Base-by-base conservation (phyloP, 1,140 invertebrate species). In the Drosophila pectinifera region DNA sequence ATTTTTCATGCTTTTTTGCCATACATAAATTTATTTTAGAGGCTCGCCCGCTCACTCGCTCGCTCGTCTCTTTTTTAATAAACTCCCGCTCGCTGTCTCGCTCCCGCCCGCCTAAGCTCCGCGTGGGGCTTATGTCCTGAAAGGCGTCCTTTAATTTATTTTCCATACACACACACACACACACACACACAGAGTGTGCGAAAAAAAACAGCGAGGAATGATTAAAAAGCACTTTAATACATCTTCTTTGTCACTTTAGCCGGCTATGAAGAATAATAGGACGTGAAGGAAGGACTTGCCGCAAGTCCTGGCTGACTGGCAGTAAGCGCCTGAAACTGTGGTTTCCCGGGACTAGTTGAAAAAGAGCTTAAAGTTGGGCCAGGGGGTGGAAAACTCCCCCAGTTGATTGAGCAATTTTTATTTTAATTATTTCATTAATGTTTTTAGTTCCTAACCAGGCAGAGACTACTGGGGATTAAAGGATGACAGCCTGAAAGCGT, bases 221-320 rank as follows among this genome's bases (percentile, higher is more conserved):
- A 86, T 86, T 88, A 86, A 88, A 86, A 86, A 88, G 65, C 82
- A 86, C 83, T 86, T 88, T 86, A 83, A 83, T 88, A 69, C 48
- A 67, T 70, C 62, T 79, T 76, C 67, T 77, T 88, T 83, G 79
- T 83, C 75, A 64, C 70, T 62, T 70, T 70, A 53, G 59, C 68
- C 13, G 58, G 62, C 45, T 42, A 11, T 46, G n/a, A 11, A 5
- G 45, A 45, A 69, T 38, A 69, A 56, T 69, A 31, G 49, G 31
- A 57, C 20, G 34, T 48, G 41, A 26, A 14, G 1, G n/a, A 6
- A 28, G 36, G 18, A 20, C 22, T 49, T 49, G 22, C 31, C 11
- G n/a, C n/a, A 49, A 72, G 34, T 38, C 53, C 65, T 28, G 4
- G 68, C 22, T 34, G 70, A 48, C 56, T 62, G 72, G 49, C 48